Evolutionary conservation across 2,888 invertebrate genomes (phyloP).

Genomic region (Rhaphigaster nebulosa): DNA sequence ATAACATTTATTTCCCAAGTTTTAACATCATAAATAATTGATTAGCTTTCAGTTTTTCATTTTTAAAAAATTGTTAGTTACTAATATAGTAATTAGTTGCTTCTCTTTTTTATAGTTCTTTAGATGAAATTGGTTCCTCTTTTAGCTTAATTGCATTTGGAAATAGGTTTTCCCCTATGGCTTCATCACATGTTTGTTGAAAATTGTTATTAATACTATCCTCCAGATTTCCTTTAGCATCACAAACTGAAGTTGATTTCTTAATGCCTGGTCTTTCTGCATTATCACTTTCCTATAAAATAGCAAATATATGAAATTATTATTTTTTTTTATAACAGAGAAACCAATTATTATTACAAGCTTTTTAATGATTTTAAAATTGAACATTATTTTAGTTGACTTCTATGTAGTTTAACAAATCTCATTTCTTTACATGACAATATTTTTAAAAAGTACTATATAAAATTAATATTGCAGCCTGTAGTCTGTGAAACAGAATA

Average conservation of each 20-base stretch:
- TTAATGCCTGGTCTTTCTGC: constrained; percentile 56
- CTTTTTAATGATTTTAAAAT: background rate
- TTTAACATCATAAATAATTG: background rate
- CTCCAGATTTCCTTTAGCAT: background rate
- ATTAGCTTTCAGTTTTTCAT: background rate
- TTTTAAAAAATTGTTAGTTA: background rate
- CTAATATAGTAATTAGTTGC: background rate
- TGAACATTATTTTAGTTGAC: background rate
- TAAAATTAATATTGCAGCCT: background rate
- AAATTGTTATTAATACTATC: constrained; percentile 13
- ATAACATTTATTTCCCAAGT: background rate
- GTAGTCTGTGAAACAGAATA: background rate
- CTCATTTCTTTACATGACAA: background rate
- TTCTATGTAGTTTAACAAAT: background rate
- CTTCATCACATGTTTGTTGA: background rate
- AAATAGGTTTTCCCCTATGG: background rate
- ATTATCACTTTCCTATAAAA: background rate
- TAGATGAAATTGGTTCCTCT: background rate
- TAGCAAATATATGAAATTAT: background rate
- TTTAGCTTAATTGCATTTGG: background rate
- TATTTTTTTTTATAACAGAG: background rate
- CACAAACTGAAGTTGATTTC: background rate
- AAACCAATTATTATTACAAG: background rate
- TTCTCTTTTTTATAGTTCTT: background rate
- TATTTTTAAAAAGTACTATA: background rate